A percentile compares a stretch with the other conserved stretches of the same genome.
Conservation (phyloP, 2,888 invertebrate species). For the Acleris emargana region DNA sequence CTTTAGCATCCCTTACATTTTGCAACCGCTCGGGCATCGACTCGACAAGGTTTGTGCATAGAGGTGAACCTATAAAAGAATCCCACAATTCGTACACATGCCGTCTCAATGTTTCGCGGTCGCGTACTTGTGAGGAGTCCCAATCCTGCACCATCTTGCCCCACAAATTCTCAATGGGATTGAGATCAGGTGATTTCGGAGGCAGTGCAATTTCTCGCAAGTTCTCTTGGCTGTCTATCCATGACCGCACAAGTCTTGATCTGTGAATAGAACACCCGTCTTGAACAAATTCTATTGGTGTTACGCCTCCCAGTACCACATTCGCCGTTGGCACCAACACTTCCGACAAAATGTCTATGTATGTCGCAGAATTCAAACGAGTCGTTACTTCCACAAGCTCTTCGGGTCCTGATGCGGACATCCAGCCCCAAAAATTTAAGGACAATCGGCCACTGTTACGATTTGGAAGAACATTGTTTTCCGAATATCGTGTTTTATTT, state of each 20-base stretch:
- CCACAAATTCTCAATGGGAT: constrained; percentile 13
- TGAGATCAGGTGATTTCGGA: constrained; percentile 8
- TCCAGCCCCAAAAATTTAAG: constrained; percentile 4
- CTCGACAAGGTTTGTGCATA: constrained; percentile 2
- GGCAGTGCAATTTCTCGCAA: constrained; percentile 4
- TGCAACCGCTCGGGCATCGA: constrained; percentile 7
- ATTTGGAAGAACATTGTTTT: neutral
- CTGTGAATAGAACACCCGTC: constrained; percentile 12
- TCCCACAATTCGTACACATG: neutral
- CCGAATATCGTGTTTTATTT: constrained; percentile 1
- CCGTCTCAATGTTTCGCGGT: constrained; percentile 9
- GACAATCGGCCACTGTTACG: neutral
- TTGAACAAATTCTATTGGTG: constrained; percentile 5
- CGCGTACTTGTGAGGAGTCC: neutral
- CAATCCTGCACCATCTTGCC: constrained; percentile 12
- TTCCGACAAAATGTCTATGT: constrained; percentile 9
- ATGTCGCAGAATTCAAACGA: constrained; percentile 6
- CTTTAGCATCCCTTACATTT: constrained; percentile 5
- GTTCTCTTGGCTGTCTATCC: constrained; percentile 2
- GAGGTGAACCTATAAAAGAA: neutral
- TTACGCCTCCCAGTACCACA: neutral
- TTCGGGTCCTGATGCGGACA: constrained; percentile 6
- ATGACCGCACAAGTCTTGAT: constrained; percentile 1
- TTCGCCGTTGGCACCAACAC: neutral
- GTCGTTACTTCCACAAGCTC: constrained; percentile 16